Evolutionary conservation across 2,797 vertebrate genomes (phyloP), one percentile per base, ranked within the genome.

Genomic region (Caiman crocodilus): DNA sequence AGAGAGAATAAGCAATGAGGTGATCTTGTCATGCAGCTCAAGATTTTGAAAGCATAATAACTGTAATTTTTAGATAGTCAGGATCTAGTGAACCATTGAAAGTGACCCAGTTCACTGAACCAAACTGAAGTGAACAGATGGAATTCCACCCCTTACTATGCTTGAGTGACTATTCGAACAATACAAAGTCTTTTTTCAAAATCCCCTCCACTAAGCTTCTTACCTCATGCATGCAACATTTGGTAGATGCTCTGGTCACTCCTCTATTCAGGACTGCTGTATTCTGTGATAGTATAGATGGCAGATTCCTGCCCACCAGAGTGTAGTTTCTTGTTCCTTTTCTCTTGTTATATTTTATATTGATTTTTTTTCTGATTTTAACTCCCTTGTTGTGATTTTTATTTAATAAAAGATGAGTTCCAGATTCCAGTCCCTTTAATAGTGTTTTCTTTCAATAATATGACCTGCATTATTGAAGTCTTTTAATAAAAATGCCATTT

Each of bases 31-130:
- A 18, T 96, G 92, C 88, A 97, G 93, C 90, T 97, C 81, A 85
- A 97, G 96, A 96, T 96, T 97, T 98, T 97, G 97, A 97, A 97
- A 98, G 96, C 94, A 96, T 97, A 97, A 98, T 97, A 98, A 96
- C 97, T 98, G 96, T 97, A 97, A 97, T 97, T 98, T 98, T 98
- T 97, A 98, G 97, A 97, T 97, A 98, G 97, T 97, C 98, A 97
- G 97, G 96, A 97, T 65, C 96, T 97, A 98, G 94, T 97, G 96
- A 98, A 97, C 98, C 98, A 88, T 97, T 97, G 93, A 97, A 98
- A 98, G 96, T 97, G 97, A 97, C 97, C 97, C 97, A 97, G 97
- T 96, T 98, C 98, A 96, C 89, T 98, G 98, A 98, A 95, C 96
- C 83, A 84, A 87, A 91, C 88, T 89, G 94, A 97, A 96, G 96